These are phyloP conservation scores for Ptychodera flava DNA, from an alignment of 35 echinoderm and acorn worm species.

Conservation along the genomic window DNA sequence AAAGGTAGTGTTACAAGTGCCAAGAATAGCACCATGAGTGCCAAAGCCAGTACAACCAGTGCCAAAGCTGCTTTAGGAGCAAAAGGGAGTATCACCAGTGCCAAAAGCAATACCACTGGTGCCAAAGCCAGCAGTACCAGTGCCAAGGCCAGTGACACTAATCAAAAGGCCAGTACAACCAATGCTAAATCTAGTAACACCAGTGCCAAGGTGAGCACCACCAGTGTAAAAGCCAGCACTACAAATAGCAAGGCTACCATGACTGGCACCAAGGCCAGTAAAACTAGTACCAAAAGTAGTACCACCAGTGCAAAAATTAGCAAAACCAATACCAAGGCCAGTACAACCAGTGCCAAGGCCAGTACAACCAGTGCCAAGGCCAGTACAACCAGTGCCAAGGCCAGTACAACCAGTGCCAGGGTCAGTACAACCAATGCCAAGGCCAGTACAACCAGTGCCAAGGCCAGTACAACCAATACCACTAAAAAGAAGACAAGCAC, in stretches of 20 bases:
- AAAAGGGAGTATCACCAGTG: neutral
- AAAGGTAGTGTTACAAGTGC: neutral
- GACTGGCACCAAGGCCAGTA: neutral
- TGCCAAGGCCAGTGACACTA: neutral
- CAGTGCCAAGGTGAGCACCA: neutral
- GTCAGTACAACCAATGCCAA: neutral
- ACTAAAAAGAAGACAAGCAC: neutral
- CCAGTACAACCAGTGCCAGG: neutral
- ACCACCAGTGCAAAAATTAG: no score
- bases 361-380: neutral
- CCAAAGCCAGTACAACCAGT: neutral
- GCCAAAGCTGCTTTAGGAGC: neutral
- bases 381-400: neutral
- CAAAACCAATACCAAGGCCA: neutral
- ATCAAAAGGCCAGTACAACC: neutral
- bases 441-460: neutral
- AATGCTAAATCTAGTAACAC: neutral
- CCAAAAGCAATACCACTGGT: neutral
- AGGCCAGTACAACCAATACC: neutral
- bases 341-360: neutral
- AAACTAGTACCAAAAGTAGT: neutral
- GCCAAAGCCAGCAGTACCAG: neutral
- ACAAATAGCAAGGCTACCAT: neutral
- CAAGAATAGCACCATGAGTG: neutral
- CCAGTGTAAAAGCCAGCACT: neutral